A percentile compares a stretch with the other conserved stretches of the same genome.
These are phyloP conservation scores for Parauchenoglanis punctatus DNA, from an alignment of 2,797 vertebrate genomes.

Conservation along the genomic window DNA sequence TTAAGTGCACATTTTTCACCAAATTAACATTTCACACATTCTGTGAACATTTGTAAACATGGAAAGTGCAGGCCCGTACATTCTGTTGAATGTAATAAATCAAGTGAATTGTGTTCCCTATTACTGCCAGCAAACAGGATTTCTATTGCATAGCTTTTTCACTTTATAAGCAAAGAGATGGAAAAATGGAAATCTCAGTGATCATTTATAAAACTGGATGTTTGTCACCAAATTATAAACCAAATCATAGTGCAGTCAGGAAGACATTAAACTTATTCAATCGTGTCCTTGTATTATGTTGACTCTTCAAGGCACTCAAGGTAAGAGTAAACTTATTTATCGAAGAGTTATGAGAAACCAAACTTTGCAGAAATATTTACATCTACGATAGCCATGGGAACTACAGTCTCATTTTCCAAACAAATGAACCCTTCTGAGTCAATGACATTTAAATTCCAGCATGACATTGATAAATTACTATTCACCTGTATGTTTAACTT, in stretches of 20 bases:
- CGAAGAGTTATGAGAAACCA: slow-evolving; percentile 2
- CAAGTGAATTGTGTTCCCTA: slow-evolving; percentile 16
- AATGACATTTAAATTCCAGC: slow-evolving; percentile 22
- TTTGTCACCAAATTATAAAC: slow-evolving; percentile 18
- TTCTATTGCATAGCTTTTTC: neutral
- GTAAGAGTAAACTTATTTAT: neutral
- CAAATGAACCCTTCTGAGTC: slow-evolving; percentile 10
- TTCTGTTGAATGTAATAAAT: slow-evolving; percentile 27
- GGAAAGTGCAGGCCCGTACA: slow-evolving; percentile 10
- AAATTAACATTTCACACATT: slow-evolving; percentile 30
- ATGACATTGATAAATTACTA: slow-evolving; percentile 12
- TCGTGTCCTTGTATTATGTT: neutral
- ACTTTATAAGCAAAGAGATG: neutral
- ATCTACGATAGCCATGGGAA: slow-evolving; percentile 13
- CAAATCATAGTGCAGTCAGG: neutral
- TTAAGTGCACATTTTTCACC: slow-evolving; percentile 19
- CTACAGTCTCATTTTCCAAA: slow-evolving; percentile 24
- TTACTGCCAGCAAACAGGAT: slow-evolving; percentile 12
- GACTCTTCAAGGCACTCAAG: neutral
- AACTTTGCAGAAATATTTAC: slow-evolving; percentile 8
- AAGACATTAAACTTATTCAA: slow-evolving; percentile 6
- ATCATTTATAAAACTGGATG: slow-evolving; percentile 20
- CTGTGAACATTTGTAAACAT: slow-evolving; percentile 11
- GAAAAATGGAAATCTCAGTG: slow-evolving; percentile 10
- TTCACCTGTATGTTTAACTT: slow-evolving; percentile 15